Evolutionary conservation across 1,140 invertebrate species (phyloP), one percentile per base, ranked within the genome.

Genomic region (Trachelipus rathkii): DNA sequence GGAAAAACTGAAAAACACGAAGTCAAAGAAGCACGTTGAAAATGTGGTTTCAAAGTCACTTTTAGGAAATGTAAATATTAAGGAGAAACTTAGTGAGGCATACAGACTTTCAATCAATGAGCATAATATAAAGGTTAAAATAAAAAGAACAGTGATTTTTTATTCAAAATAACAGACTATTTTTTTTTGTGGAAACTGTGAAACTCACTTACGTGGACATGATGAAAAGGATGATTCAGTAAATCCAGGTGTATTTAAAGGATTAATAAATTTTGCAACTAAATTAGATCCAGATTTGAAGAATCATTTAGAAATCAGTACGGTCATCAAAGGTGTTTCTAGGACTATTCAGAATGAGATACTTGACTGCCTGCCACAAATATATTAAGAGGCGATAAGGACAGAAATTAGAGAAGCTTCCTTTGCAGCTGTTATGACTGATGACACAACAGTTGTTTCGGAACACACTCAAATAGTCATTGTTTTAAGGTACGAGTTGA

Each of bases 141-240:
- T n/a, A n/a, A n/a, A n/a, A n/a, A 84, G 78, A 85, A 84, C 75
- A 66, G 81, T 46, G 82, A 82, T 73, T 74, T 84, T 71, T 76
- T 84, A 44, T 82, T 79, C 15, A 83, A 83, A 82, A 83, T 84
- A 43, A 82, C 84, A 75, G 80, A 84, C 71, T 83, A 81, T 85
- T 60, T 81, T 76, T 71, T 84, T 83, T 82, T 83, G 83, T 77
- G 79, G 79, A 21, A 72, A 77, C 33, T 84, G 84, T 76, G 82
- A 84, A 53, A 33, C 83, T 11, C 82, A 82, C 50, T 68, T 82
- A 45, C 74, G 72, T 73, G 79, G 80, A 60, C 81, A 83, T 68
- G 81, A 83, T 76, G 79, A 83, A 82, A 82, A 44, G n/a, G n/a
- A n/a, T n/a, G n/a, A n/a, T 21, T 77, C 78, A 44, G 24, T 13